A percentile compares a stretch with the other conserved stretches of the same genome.
Evolutionary conservation across 2,888 invertebrate genomes (phyloP).

Genomic region (Eilema sororculum): DNA sequence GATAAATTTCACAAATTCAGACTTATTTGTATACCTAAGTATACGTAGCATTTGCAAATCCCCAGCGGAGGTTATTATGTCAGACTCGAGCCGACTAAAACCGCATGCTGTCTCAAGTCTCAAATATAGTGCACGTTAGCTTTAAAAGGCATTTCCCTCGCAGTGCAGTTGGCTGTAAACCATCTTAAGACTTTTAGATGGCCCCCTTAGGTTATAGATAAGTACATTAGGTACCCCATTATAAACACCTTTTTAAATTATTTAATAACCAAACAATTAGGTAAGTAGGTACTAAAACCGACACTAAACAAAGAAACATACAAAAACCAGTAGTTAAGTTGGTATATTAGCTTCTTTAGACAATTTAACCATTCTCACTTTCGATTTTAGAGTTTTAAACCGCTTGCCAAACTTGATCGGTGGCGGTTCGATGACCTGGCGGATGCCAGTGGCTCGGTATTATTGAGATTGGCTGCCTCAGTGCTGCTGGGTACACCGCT

Average conservation of each 20-base stretch:
- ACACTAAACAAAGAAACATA: slow-evolving; percentile 1
- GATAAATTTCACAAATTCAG: no score
- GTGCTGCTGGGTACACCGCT: slow-evolving; percentile 34
- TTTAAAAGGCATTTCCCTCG: no score
- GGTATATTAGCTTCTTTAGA: neutral
- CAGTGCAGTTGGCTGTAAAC: no score
- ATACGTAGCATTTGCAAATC: no score
- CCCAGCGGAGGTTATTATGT: no score
- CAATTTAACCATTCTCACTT: slow-evolving; percentile 18
- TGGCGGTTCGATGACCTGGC: slow-evolving; percentile 41
- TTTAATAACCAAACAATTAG: neutral
- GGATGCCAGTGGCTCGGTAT: slow-evolving; percentile 30
- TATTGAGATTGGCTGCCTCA: slow-evolving; percentile 42
- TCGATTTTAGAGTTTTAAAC: slow-evolving; percentile 20
- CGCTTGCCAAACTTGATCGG: slow-evolving; percentile 50
- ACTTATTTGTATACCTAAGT: no score
- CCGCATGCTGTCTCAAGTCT: no score
- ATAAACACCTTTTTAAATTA: neutral
- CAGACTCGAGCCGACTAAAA: no score
- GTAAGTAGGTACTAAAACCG: neutral
- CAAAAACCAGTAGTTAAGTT: neutral
- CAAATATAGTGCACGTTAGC: no score
- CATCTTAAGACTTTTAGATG: no score
- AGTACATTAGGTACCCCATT: neutral
- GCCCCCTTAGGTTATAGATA: no score